Conservation (phyloP, 2,888 invertebrate genomes). For the Netelia fuscicornis region DNA sequence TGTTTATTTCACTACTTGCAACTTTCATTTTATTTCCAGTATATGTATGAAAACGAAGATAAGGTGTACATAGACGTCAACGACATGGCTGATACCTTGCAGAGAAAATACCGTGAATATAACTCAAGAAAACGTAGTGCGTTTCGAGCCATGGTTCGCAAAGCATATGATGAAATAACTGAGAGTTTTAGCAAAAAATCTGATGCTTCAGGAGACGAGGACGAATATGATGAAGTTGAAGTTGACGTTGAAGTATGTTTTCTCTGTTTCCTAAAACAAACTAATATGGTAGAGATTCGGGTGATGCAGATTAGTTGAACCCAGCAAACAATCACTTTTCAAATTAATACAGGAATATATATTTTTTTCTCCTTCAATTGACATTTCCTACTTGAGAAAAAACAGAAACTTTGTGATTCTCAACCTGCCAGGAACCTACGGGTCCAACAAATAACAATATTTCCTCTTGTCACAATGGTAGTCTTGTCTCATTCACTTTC, state of each 20-base stretch:
- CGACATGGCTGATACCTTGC: conserved; percentile 93
- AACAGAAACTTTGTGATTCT: no score
- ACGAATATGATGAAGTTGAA: conserved; percentile 83
- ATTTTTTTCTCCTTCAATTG: no score
- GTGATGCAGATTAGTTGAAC: not conserved
- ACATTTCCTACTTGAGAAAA: no score
- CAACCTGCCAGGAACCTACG: no score
- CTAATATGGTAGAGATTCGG: not conserved
- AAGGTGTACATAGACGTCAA: conserved; percentile 93
- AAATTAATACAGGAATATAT: no score
- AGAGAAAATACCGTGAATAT: conserved; percentile 92
- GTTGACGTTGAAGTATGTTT: conserved; percentile 82
- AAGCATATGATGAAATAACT: conserved; percentile 90
- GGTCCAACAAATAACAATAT: no score
- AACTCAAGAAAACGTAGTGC: conserved; percentile 91
- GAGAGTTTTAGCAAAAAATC: conserved; percentile 79
- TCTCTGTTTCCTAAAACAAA: conserved; percentile 1
- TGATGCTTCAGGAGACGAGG: conserved; percentile 85
- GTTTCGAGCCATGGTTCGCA: conserved; percentile 90
- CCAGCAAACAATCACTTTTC: not conserved
- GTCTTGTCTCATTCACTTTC: no score
- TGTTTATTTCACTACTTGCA: conserved; percentile 6
- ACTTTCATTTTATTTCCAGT: conserved; percentile 85
- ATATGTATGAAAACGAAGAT: conserved; percentile 92
- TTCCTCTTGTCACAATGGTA: no score